Evolutionary conservation across 2,888 invertebrate genomes (phyloP).

Genomic region (Mesorhabditis spiculigera): DNA sequence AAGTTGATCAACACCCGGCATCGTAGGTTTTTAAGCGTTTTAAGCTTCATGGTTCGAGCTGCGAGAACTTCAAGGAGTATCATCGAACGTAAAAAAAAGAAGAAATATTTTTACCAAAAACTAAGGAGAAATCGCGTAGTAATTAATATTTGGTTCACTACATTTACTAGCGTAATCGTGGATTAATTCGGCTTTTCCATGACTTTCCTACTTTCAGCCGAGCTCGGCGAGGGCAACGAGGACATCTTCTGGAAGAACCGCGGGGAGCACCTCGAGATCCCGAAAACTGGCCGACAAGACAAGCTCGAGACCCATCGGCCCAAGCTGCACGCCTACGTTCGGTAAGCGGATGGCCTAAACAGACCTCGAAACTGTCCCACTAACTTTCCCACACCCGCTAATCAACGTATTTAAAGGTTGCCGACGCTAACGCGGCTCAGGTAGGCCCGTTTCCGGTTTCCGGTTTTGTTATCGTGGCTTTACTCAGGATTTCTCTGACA

Average conservation of each 20-base stretch:
- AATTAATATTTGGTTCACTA: not conserved
- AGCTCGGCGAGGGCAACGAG: slow-evolving; percentile 22
- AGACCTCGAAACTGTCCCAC: too few species aligned
- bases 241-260: slow-evolving; percentile 29
- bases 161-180: not conserved
- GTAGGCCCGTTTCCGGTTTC: not conserved
- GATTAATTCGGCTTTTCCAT: too few species aligned
- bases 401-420: slow-evolving; percentile 1
- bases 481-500: not conserved
- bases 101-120: not conserved
- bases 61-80: not conserved
- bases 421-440: not conserved
- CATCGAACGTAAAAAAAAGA: not conserved
- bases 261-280: slow-evolving; percentile 17
- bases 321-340: slow-evolving; percentile 38
- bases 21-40: slow-evolving; percentile 22
- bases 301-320: slow-evolving; percentile 30
- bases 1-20: slow-evolving; percentile 23
- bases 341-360: not conserved
- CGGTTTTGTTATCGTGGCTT: not conserved
- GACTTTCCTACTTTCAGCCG: not conserved
- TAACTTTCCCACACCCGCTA: not conserved
- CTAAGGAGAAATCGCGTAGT: not conserved
- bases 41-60: not conserved
- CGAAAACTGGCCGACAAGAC: slow-evolving; percentile 25